A percentile compares a stretch with the other conserved stretches of the same genome.
Conservation (phyloP, 2,113 vertebrate genomes). For the Alligator mississippiensis region DNA sequence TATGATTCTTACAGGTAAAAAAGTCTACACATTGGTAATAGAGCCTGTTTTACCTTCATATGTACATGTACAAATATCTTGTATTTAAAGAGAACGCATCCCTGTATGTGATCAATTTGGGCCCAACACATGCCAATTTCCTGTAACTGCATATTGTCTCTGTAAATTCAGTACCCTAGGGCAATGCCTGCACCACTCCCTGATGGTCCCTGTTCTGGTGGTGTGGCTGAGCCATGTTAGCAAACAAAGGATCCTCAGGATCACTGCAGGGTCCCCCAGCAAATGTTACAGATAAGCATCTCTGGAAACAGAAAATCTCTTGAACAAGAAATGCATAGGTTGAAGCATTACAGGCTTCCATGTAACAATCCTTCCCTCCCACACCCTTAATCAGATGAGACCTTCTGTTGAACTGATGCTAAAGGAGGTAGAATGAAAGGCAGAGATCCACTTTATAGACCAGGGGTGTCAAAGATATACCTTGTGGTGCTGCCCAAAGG, state of each 20-base stretch:
- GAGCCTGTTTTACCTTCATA: no score
- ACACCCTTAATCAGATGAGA: no score
- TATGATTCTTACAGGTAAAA: neutral
- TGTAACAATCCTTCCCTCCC: no score
- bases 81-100: neutral
- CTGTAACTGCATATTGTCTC: neutral
- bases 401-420: no score
- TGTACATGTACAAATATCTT: neutral
- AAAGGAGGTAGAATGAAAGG: no score
- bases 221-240: neutral
- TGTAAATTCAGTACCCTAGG: neutral
- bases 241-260: neutral
- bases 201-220: no score
- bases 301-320: neutral
- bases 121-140: accelerated
- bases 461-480: no score
- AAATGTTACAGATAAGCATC: neutral
- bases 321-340: neutral
- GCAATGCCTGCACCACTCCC: no score
- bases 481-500: no score
- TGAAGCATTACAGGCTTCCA: neutral
- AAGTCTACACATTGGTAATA: neutral
- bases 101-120: neutral
- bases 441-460: no score
- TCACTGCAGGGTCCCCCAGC: no score